These are phyloP conservation scores for Pseudococcus jackbeardsleyi DNA, from an alignment of 2,888 invertebrate species.

Conservation along the genomic window DNA sequence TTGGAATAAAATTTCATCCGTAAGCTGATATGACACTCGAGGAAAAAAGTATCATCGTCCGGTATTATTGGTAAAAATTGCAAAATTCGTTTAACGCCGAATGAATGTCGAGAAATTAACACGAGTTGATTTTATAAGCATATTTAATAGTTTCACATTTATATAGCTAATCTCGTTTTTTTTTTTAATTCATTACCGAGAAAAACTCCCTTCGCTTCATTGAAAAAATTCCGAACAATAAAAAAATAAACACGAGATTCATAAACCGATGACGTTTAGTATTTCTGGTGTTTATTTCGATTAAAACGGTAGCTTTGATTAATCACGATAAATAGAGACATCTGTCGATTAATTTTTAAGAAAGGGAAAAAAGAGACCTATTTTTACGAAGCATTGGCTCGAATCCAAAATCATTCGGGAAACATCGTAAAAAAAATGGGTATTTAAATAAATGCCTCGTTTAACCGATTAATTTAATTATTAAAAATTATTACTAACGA, in stretches of 20 bases:
- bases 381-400: conserved; percentile 26
- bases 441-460: neutral
- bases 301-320: conserved; percentile 10
- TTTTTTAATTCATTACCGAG: neutral
- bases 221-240: neutral
- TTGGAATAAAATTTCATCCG: neutral
- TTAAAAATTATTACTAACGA: neutral
- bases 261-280: neutral
- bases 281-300: conserved; percentile 38
- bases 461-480: neutral
- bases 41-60: neutral
- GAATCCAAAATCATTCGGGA: neutral
- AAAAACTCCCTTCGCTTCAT: neutral
- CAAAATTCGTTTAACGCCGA: too few relatives aligned
- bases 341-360: neutral
- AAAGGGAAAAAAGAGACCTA: conserved; percentile 16
- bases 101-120: too few relatives aligned
- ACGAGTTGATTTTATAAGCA: too few relatives aligned
- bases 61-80: too few relatives aligned
- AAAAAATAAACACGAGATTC: neutral
- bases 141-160: too few relatives aligned
- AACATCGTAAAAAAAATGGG: neutral
- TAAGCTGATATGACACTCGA: neutral
- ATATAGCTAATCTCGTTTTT: neutral
- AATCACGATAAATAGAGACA: neutral